A percentile compares a stretch with the other conserved stretches of the same genome.
These are phyloP conservation scores for Agrotis clavis DNA, from an alignment of 2,888 invertebrate genomes.

Conservation along the genomic window DNA sequence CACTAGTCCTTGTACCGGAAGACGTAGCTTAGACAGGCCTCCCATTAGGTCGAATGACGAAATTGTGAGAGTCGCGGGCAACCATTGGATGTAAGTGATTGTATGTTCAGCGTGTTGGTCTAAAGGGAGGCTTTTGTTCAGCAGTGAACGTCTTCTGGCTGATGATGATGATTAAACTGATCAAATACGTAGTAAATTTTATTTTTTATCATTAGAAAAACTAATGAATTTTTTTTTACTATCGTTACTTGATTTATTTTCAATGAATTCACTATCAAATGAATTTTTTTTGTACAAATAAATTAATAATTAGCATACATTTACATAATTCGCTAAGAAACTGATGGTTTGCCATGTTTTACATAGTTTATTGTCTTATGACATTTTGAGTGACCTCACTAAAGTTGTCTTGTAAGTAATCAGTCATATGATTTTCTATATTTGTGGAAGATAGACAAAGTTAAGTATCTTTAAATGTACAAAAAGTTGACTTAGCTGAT, in stretches of 20 bases:
- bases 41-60: too few relatives aligned
- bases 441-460: constrained; percentile 3
- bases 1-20: too few relatives aligned
- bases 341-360: constrained; percentile 13
- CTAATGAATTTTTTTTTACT: neutral
- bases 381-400: constrained; percentile 31
- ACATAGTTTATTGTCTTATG: constrained; percentile 4
- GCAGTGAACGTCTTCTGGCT: too few relatives aligned
- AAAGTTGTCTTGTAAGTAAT: constrained; percentile 24
- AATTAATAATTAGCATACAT: constrained; percentile 23
- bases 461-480: neutral
- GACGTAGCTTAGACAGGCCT: too few relatives aligned
- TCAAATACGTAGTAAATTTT: too few relatives aligned
- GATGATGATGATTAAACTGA: too few relatives aligned
- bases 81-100: too few relatives aligned
- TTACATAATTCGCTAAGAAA: constrained; percentile 18
- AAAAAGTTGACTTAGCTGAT: neutral
- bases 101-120: too few relatives aligned
- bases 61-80: too few relatives aligned
- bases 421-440: constrained; percentile 16
- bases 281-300: neutral
- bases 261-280: neutral
- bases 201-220: too few relatives aligned
- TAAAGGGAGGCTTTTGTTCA: too few relatives aligned
- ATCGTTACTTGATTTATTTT: neutral